A percentile compares a stretch with the other conserved stretches of the same genome.
Conservation (phyloP, 2,797 vertebrate genomes). For the Rhadinocentrus ornatus region DNA sequence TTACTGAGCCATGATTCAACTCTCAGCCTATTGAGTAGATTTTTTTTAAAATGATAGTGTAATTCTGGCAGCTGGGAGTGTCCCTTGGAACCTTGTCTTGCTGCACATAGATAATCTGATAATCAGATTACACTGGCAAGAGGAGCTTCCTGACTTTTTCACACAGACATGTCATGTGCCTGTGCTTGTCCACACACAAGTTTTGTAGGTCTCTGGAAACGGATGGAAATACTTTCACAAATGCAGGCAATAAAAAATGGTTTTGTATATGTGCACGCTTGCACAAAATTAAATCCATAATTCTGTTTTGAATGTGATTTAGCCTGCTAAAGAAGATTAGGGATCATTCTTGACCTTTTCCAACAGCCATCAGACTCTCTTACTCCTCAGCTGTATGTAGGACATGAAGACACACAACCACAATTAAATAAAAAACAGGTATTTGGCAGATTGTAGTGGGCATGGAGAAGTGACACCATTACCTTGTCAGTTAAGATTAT, state of each 20-base stretch:
- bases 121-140: conserved; percentile 67
- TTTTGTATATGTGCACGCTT: not conserved
- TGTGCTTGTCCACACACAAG: not conserved
- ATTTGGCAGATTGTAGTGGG: not conserved
- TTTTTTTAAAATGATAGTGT: conserved; percentile 33
- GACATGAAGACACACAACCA: not conserved
- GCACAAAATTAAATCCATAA: conserved; percentile 8
- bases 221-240: not conserved
- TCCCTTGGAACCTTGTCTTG: conserved; percentile 41
- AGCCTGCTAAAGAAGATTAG: conserved; percentile 19
- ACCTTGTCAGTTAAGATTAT: not conserved
- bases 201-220: not conserved
- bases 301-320: conserved; percentile 34
- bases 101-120: conserved; percentile 62
- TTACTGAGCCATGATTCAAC: conserved; percentile 42
- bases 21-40: conserved; percentile 14
- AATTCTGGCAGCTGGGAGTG: conserved; percentile 37
- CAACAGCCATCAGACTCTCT: conserved; percentile 52
- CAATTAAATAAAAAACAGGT: not conserved
- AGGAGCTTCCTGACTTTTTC: conserved; percentile 51
- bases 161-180: conserved; percentile 4
- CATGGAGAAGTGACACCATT: not conserved
- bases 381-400: conserved; percentile 30
- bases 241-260: conserved; percentile 2
- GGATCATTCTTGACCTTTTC: conserved; percentile 27